Evolutionary conservation across 2,888 invertebrate species (phyloP), one percentile per base, ranked within the genome.

Genomic region (Sarcophaga carnaria): DNA sequence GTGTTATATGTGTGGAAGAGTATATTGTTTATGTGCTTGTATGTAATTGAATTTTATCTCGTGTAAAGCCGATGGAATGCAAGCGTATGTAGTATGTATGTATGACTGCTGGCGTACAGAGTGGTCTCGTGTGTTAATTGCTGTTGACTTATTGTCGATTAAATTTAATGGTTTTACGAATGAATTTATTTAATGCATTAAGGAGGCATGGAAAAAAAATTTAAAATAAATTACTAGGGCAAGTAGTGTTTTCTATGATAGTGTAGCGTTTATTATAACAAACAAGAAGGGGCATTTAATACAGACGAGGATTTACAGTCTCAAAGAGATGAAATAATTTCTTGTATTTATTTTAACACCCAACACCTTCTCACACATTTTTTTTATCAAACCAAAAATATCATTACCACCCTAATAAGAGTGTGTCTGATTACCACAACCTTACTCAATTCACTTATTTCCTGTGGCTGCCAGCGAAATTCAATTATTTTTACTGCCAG

Each of bases 111-210:
- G 17, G n/a, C 37, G n/a, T 2, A 37, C n/a, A 67, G 5, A 37
- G 37, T 45, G 14, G 14, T 69, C 71, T 72, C 71, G 54, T 80
- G 80, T 81, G 83, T 79, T 85, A 85, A 88, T 85, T 83, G 66
- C 20, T 75, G 85, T 85, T 85, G 85, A 85, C 88, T 84, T 78
- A 22, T 27, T 81, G 87, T 81, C 84, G 78, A 87, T 84, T 81
- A 79, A 84, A 60, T 81, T 81, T 84, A 79, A 81, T 84, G 80
- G 78, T 66, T 78, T 69, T 81, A 64, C 8, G 59, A 4, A 66
- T 66, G 27, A 70, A 70, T 54, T 80, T 72, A 37, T 72, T 37
- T 67, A 25, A 63, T 37, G 25, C 6, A 59, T n/a, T 63, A 66
- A 70, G 66, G 66, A 60, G 37, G 54, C 4, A 54, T 14, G 14